Evolutionary conservation across 2,113 vertebrate species (phyloP).

Genomic region (Gadus macrocephalus): DNA sequence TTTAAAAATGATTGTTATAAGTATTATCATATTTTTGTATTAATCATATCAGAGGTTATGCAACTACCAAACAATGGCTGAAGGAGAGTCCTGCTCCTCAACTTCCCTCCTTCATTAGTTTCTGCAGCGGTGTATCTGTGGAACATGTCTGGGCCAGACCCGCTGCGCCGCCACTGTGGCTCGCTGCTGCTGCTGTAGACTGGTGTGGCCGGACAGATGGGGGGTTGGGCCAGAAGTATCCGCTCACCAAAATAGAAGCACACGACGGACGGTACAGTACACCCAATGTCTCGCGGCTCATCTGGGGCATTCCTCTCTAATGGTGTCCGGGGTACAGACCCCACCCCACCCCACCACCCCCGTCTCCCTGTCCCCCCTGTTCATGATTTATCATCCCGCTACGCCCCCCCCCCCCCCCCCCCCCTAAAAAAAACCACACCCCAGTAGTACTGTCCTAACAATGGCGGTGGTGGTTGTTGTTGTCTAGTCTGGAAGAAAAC

Average conservation of each 20-base stretch:
- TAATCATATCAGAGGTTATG: too few species aligned
- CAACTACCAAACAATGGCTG: too few species aligned
- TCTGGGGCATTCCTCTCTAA: constrained; percentile 57
- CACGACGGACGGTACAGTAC: constrained; percentile 50
- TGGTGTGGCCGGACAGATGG: constrained; percentile 19
- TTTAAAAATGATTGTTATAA: too few species aligned
- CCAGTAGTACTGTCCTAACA: not conserved
- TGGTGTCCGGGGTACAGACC: constrained; percentile 45
- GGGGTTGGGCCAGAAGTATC: constrained; percentile 8
- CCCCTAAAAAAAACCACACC: not conserved
- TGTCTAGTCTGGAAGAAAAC: constrained; percentile 29
- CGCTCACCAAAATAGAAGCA: constrained; percentile 47
- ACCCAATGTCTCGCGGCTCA: constrained; percentile 36
- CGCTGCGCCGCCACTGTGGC: not conserved
- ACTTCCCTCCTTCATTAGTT: too few species aligned
- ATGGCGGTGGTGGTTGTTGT: too few species aligned
- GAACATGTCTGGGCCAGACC: not conserved
- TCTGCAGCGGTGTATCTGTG: too few species aligned
- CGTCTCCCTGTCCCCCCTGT: too few species aligned
- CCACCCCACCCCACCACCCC: constrained; percentile 9
- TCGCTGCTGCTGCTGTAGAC: not conserved
- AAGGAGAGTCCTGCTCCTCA: too few species aligned
- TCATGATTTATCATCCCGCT: too few species aligned
- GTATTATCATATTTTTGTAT: too few species aligned
- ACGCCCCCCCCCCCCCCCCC: too few species aligned